A percentile compares a stretch with the other conserved stretches of the same genome.
Conservation (phyloP, 2,113 vertebrate species). For the Aphyosemion australe region DNA sequence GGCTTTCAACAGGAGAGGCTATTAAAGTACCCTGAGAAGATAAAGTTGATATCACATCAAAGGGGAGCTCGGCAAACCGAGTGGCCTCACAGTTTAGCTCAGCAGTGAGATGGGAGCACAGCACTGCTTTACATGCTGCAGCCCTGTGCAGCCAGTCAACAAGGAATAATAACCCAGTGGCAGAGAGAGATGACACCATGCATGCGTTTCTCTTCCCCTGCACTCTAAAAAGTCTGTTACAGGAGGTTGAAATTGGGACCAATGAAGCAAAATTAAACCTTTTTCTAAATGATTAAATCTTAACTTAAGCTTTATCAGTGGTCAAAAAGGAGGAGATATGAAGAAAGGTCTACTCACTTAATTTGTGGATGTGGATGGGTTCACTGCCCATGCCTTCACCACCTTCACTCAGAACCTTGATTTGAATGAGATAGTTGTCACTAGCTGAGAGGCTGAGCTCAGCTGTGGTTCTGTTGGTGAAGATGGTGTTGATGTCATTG, state of each 20-base stretch:
- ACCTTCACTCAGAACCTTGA: constrained; percentile 86
- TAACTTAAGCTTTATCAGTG: constrained; percentile 35
- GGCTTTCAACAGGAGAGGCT: constrained; percentile 61
- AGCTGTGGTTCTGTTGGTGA: constrained; percentile 82
- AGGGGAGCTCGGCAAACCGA: constrained; percentile 47
- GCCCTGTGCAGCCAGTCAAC: constrained; percentile 73
- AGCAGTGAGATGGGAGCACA: constrained; percentile 44
- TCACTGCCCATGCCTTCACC: constrained; percentile 90
- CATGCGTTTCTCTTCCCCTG: constrained; percentile 63
- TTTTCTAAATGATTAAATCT: constrained; percentile 48
- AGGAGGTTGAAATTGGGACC: constrained; percentile 50
- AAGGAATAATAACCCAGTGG: constrained; percentile 78
- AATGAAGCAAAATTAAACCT: constrained; percentile 56
- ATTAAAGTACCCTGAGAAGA: constrained; percentile 54
- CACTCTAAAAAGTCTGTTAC: constrained; percentile 67
- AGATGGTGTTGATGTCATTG: constrained; percentile 72
- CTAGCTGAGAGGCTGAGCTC: constrained; percentile 83
- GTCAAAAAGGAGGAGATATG: constrained; percentile 2
- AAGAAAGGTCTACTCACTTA: constrained; percentile 74
- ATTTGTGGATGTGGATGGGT: constrained; percentile 89
- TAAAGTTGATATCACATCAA: constrained; percentile 62
- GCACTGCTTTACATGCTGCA: constrained; percentile 73
- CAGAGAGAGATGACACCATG: constrained; percentile 74
- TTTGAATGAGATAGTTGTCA: constrained; percentile 90
- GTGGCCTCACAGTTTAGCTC: constrained; percentile 61